Conservation (phyloP, 2,888 invertebrate species). For the Apeira syringaria region DNA sequence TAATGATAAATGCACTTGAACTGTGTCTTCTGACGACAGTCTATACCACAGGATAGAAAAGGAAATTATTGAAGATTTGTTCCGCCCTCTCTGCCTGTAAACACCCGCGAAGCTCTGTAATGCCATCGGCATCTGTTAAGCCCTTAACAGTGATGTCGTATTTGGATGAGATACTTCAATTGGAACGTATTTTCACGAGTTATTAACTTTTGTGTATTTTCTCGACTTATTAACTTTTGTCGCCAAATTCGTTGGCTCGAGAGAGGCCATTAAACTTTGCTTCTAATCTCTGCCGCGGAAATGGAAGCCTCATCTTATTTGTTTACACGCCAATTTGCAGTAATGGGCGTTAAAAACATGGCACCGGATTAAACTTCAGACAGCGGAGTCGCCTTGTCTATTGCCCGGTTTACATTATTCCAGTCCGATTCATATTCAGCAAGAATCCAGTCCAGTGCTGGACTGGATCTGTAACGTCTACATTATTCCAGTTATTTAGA, state of each 20-base stretch:
- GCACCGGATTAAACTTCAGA: slow-evolving; percentile 17
- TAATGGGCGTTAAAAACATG: slow-evolving; percentile 24
- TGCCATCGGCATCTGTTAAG: no score
- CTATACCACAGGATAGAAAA: no score
- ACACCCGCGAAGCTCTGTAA: no score
- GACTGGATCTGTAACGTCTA: no score
- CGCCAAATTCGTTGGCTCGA: slow-evolving; percentile 17
- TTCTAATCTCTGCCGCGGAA: slow-evolving; percentile 26
- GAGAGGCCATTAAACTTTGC: slow-evolving; percentile 28
- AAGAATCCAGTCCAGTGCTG: no score
- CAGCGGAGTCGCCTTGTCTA: slow-evolving; percentile 10
- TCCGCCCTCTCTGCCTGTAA: no score
- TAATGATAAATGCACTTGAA: no score
- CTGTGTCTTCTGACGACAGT: no score
- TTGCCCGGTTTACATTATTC: no score
- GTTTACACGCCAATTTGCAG: slow-evolving; percentile 32
- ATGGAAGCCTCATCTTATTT: slow-evolving; percentile 24
- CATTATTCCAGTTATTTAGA: no score
- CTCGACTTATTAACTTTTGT: slow-evolving; percentile 31
- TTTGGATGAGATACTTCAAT: neutral
- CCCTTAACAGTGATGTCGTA: neutral
- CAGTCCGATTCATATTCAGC: no score
- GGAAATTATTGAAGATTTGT: no score
- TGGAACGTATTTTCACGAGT: slow-evolving; percentile 18
- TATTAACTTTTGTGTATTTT: slow-evolving; percentile 28